Evolutionary conservation across 2,113 vertebrate genomes (phyloP).

Genomic region (Girardinichthys multiradiatus): DNA sequence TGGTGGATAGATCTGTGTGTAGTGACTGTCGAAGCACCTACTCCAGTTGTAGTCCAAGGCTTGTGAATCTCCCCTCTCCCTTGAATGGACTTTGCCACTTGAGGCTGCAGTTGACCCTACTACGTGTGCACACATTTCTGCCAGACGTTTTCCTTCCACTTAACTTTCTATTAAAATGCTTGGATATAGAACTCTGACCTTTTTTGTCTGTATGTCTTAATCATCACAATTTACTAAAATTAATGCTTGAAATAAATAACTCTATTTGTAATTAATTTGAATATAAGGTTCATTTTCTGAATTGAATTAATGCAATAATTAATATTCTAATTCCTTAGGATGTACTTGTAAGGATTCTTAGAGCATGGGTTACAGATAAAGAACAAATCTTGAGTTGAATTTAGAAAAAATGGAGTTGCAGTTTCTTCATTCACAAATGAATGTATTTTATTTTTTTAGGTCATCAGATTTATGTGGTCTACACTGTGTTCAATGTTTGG

Average conservation of each 20-base stretch:
- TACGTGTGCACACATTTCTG: too few species aligned
- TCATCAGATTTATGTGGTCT: slow-evolving; percentile 43
- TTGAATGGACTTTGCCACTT: neutral
- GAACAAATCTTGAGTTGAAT: slow-evolving; percentile 23
- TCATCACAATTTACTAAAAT: neutral
- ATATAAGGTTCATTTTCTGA: too few species aligned
- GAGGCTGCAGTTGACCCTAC: too few species aligned
- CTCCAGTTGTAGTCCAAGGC: neutral
- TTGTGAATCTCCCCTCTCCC: neutral
- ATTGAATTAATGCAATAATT: neutral
- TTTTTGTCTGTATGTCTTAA: neutral
- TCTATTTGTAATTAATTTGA: neutral
- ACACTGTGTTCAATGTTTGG: slow-evolving; percentile 43
- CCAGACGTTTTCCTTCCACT: neutral
- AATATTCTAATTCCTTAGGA: neutral
- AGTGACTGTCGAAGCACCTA: too few species aligned
- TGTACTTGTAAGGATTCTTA: neutral
- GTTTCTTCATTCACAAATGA: slow-evolving; percentile 46
- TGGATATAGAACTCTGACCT: neutral
- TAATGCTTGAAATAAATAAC: neutral
- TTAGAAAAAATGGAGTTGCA: slow-evolving; percentile 13
- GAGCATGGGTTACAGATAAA: neutral
- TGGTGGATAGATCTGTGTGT: too few species aligned
- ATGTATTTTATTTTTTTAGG: slow-evolving; percentile 64
- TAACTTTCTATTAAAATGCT: neutral